Conservation (phyloP, 2,113 vertebrate species). For the Toxotes jaculatrix region DNA sequence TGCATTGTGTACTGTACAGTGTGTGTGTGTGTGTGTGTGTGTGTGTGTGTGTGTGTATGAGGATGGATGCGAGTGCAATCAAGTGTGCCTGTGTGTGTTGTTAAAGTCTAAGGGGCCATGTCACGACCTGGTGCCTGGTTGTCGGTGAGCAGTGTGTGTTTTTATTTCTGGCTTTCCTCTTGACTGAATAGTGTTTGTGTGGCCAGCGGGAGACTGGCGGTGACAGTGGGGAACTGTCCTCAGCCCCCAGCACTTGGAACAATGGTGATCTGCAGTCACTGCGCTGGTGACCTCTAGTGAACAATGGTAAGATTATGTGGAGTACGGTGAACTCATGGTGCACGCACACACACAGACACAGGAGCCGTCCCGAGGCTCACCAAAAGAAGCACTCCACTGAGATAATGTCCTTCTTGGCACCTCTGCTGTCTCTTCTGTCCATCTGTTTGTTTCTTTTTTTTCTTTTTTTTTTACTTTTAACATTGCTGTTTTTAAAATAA, state of each 20-base stretch:
- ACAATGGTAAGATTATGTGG: conserved; percentile 65
- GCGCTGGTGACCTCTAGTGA: conserved; percentile 52
- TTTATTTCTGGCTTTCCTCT: conserved; percentile 44
- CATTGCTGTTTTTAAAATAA: conserved; percentile 73
- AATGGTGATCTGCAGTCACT: conserved; percentile 58
- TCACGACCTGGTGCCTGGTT: conserved; percentile 71
- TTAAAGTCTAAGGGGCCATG: conserved; percentile 64
- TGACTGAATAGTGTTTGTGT: conserved; percentile 79
- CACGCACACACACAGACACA: conserved; percentile 49
- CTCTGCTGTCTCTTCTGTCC: conserved; percentile 66
- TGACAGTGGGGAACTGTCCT: conserved; percentile 71
- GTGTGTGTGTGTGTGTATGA: conserved; percentile 37
- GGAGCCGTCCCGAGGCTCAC: conserved; percentile 67
- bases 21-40: conserved; percentile 41
- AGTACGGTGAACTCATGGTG: conserved; percentile 56
- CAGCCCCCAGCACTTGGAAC: conserved; percentile 59
- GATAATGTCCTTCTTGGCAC: conserved; percentile 55
- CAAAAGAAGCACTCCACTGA: conserved; percentile 77
- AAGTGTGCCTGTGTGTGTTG: conserved; percentile 46
- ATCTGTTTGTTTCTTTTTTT: conserved; percentile 53
- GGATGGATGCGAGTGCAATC: conserved; percentile 19
- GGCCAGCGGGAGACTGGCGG: conserved; percentile 65
- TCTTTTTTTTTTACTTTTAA: conserved; percentile 59
- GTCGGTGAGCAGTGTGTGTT: conserved; percentile 49
- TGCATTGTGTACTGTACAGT: conserved; percentile 77